Base-by-base conservation (phyloP, 2,888 invertebrate genomes). In the Cheilosia vernalis region DNA sequence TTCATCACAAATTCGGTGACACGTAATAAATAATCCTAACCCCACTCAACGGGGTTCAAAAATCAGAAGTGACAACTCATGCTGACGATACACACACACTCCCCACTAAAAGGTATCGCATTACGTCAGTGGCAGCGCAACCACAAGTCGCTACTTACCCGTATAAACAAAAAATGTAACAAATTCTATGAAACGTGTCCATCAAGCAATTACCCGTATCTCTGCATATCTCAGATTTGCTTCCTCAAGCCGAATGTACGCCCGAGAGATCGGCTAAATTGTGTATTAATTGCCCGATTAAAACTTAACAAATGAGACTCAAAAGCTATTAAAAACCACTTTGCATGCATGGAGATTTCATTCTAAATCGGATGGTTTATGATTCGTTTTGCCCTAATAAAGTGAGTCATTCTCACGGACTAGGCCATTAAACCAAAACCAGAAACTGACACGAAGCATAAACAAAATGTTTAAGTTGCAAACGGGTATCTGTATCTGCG, bases 361-460 rank as follows among this genome's bases (percentile, higher is more conserved):
- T 37, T 13, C 37, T 37, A 37, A 13, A 13, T 37, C 37, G 37
- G 37, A 37, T 37, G 13, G 13, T 37, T 37, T 37, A 37, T 4
- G 37, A 13, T 0, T 17, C 2, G 4, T 9, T 17, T 60, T 42
- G 27, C n/a, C n/a, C 60, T 15, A 27, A 24, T 13, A 19, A 33
- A 13, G 17, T 55, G 67, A 67, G 15, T 53, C 55, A 67, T 51
- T 24, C 30, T 9, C 24, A 58, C 15, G 63, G 63, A 63, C 27
- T 51, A 24, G 40, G 24, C 21, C 66, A 53, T 53, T 9, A 66
- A 66, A 66, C 13, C 10, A n/a, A 53, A 55, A 63, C 7, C 15
- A 64, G 19, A 37, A 56, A 37, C 56, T 10, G 2, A 37, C 21
- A 53, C 2, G 13, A 53, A 9, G 10, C 7, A 56, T 19, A 10